phyloP scores from a whole-genome alignment of 2,888 invertebrate species.

The Dermolepida albohirtum region DNA sequence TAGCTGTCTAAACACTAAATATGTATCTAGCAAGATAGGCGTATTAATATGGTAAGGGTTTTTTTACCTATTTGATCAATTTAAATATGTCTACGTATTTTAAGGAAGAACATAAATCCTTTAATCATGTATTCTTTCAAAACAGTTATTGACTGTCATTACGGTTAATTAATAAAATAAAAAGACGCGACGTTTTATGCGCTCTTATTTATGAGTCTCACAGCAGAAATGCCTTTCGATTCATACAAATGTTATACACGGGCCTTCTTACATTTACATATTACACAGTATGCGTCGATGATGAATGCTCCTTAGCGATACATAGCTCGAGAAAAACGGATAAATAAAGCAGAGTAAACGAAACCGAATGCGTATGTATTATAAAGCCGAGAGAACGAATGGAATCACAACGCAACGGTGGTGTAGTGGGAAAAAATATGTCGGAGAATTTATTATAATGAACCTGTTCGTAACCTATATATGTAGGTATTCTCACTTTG shows the following conservation, averaged over 20 bases:
- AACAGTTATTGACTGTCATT: conserved; percentile 32
- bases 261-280: conserved; percentile 44
- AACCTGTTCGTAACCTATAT: conserved; percentile 45
- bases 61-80: too few relatives aligned
- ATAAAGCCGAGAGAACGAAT: too few relatives aligned
- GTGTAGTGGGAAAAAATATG: conserved; percentile 40
- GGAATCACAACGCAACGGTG: too few relatives aligned
- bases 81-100: conserved; percentile 3
- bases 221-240: conserved; percentile 27
- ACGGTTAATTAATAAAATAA: conserved; percentile 35
- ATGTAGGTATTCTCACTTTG: conserved; percentile 25
- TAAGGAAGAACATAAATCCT: conserved; percentile 19
- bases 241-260: conserved; percentile 45
- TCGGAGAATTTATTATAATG: conserved; percentile 47
- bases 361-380: conserved; percentile 2
- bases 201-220: conserved; percentile 19
- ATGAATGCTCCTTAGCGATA: conserved; percentile 45
- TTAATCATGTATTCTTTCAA: conserved; percentile 5
- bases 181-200: conserved; percentile 21
- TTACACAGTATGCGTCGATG: conserved; percentile 43
- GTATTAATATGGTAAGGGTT: too few relatives aligned
- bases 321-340: conserved; percentile 22
- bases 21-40: too few relatives aligned
- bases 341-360: conserved; percentile 14
- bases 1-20: too few relatives aligned